Evolutionary conservation across 2,888 invertebrate genomes (phyloP).

Genomic region (Oithona nana): DNA sequence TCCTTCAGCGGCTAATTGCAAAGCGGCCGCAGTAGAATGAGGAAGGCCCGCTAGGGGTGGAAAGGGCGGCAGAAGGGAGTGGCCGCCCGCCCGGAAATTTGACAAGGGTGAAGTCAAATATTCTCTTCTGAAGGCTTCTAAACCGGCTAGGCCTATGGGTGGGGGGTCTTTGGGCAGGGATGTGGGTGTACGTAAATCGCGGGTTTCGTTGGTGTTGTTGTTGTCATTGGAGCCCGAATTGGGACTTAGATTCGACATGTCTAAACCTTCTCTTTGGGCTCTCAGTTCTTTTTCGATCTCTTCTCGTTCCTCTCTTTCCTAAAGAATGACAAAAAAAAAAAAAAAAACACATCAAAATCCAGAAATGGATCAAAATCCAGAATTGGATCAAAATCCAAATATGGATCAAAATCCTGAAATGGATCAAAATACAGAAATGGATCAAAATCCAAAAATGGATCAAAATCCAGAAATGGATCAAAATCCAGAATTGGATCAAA

Average conservation of each 20-base stretch:
- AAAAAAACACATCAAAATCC: neutral
- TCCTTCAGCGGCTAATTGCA: neutral
- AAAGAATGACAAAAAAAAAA: slow-evolving; percentile 19
- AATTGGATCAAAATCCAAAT: too few species aligned
- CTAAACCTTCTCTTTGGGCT: slow-evolving; percentile 23
- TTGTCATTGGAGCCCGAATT: neutral
- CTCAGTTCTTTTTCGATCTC: slow-evolving; percentile 29
- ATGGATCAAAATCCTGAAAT: neutral
- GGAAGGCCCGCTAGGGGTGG: neutral
- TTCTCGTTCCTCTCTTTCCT: slow-evolving; percentile 28
- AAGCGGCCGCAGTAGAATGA: neutral
- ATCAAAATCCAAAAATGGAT: too few species aligned
- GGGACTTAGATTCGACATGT: neutral
- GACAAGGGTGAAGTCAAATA: slow-evolving; percentile 18
- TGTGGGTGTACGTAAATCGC: neutral
- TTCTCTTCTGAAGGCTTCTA: slow-evolving; percentile 21
- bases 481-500: too few species aligned
- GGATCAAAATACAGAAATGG: too few species aligned
- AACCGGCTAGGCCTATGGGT: slow-evolving; percentile 21
- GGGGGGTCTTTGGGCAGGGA: slow-evolving; percentile 22
- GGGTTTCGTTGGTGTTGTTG: neutral
- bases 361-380: too few species aligned
- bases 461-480: too few species aligned
- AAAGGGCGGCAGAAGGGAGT: neutral
- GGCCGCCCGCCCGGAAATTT: slow-evolving; percentile 33